Percentiles rank a stretch among this genome's conserved stretches.
phyloP scores from a whole-genome alignment of 35 echinoderm and acorn worm genomes.

The Stichopus chloronotus region DNA sequence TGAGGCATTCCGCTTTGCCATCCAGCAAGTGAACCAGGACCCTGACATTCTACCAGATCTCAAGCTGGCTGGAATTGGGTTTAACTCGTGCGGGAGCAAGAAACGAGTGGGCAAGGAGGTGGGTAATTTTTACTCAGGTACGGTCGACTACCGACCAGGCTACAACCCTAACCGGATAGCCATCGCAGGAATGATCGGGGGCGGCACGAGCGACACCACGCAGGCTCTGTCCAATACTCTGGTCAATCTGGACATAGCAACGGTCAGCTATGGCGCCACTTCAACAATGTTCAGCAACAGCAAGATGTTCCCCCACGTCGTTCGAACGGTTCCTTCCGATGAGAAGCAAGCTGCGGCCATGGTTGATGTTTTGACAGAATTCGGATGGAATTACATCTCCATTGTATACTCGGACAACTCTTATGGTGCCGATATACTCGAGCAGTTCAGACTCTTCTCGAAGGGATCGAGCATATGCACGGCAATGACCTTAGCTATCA shows the following conservation, averaged over 20 bases:
- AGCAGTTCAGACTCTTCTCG: conserved; percentile 43
- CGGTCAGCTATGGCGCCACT: conserved; percentile 82
- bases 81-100: conserved; percentile 85
- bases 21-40: conserved; percentile 81
- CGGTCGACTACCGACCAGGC: conserved; percentile 79
- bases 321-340: conserved; percentile 88
- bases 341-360: conserved; percentile 71
- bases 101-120: conserved; percentile 74
- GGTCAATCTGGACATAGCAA: conserved; percentile 60
- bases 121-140: conserved; percentile 76
- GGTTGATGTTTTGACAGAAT: conserved; percentile 56
- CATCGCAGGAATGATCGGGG: conserved; percentile 90
- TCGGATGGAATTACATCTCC: conserved; percentile 81
- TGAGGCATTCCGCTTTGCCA: conserved; percentile 86
- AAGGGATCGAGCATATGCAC: conserved; percentile 63
- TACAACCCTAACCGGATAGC: conserved; percentile 69
- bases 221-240: conserved; percentile 72
- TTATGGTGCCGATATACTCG: conserved; percentile 82
- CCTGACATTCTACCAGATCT: conserved; percentile 69
- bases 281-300: conserved; percentile 55
- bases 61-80: conserved; percentile 78
- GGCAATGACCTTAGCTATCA: conserved; percentile 73
- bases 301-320: conserved; percentile 71
- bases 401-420: conserved; percentile 82
- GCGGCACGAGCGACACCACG: conserved; percentile 76